A percentile compares a stretch with the other conserved stretches of the same genome.
phyloP scores from a whole-genome alignment of 2,888 invertebrate species.

The Dichetophora obliterata region DNA sequence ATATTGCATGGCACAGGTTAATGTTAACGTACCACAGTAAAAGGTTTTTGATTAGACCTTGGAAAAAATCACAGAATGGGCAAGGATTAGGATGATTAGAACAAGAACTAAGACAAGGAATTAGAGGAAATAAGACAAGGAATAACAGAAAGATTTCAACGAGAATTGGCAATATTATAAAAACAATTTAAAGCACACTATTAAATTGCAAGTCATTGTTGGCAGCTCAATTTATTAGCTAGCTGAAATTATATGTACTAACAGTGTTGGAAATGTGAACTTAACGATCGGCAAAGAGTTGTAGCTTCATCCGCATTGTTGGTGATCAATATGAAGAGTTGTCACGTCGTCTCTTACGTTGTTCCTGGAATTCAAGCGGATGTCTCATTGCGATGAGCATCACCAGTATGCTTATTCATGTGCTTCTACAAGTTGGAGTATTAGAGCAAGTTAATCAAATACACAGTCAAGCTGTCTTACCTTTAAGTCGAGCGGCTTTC shows the following conservation, averaged over 20 bases:
- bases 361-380: conserved; percentile 60
- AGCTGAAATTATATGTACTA: conserved; percentile 4
- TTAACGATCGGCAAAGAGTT: neutral
- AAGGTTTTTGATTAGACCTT: too few species aligned
- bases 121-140: too few species aligned
- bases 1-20: too few species aligned
- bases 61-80: too few species aligned
- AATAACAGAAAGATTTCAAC: too few species aligned
- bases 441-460: neutral
- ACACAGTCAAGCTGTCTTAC: conserved; percentile 43
- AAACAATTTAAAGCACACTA: neutral
- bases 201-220: neutral
- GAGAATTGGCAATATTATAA: too few species aligned
- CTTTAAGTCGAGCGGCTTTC: conserved; percentile 62
- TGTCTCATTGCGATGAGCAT: conserved; percentile 68
- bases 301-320: neutral
- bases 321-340: neutral
- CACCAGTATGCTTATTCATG: conserved; percentile 67
- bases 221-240: neutral
- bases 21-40: too few species aligned
- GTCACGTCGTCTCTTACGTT: conserved; percentile 19
- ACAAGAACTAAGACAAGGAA: too few species aligned
- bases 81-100: too few species aligned
- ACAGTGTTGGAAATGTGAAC: neutral
- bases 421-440: conserved; percentile 56